phyloP scores from a whole-genome alignment of 2,797 vertebrate genomes.

The Hypotaenidia okinawae region DNA sequence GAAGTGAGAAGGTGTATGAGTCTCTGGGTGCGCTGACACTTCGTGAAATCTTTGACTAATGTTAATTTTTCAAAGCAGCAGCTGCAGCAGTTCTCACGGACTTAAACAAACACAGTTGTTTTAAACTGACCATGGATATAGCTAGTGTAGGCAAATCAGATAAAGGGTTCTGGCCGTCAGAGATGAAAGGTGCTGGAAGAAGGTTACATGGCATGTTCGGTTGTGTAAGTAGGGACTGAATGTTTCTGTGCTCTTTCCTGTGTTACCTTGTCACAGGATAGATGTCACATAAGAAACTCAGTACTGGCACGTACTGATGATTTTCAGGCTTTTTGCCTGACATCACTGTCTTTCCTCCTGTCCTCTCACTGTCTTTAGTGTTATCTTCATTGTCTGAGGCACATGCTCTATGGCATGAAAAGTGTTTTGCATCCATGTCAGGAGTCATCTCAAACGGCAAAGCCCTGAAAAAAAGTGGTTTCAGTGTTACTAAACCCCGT shows the following conservation, averaged over 20 bases:
- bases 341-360: background rate
- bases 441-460: background rate
- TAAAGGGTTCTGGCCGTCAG: background rate
- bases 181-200: background rate
- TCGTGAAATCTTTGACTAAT: background rate
- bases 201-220: fast-evolving
- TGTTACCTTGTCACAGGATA: background rate
- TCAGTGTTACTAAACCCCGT: background rate
- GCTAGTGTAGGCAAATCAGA: background rate
- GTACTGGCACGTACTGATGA: background rate
- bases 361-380: background rate
- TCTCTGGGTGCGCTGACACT: background rate
- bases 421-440: background rate
- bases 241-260: background rate
- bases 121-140: background rate
- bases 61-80: background rate
- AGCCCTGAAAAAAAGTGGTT: background rate
- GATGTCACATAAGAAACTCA: background rate
- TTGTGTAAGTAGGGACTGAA: background rate
- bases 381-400: background rate
- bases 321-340: background rate
- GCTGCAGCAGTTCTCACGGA: background rate
- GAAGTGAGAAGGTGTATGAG: background rate
- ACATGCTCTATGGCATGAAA: background rate
- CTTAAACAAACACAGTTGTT: background rate